Percentiles rank a stretch among this genome's conserved stretches.
Conservation (phyloP, 2,888 invertebrate genomes). For the Anthrax anthrax region DNA sequence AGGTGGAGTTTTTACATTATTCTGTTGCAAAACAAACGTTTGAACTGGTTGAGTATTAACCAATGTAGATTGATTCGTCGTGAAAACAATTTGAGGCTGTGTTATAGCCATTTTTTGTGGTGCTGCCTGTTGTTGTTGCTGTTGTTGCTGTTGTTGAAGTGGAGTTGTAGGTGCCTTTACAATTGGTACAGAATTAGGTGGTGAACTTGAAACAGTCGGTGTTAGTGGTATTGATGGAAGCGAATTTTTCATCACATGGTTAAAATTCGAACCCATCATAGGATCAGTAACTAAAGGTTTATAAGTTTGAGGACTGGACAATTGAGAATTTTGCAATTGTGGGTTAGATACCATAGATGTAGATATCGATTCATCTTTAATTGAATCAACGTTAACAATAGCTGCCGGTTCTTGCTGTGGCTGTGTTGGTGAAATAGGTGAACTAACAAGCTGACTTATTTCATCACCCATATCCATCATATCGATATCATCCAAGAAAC, state of each 20-base stretch:
- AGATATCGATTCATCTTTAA: constrained; percentile 4
- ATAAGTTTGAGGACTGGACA: constrained; percentile 2
- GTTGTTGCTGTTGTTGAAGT: constrained; percentile 1
- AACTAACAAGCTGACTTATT: constrained; percentile 15
- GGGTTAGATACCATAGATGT: background rate
- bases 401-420: background rate
- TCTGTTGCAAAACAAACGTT: constrained; percentile 21
- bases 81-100: constrained; percentile 12
- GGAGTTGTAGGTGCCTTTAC: background rate
- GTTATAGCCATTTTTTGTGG: constrained; percentile 1
- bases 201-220: background rate
- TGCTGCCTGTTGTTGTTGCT: background rate
- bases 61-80: constrained; percentile 8
- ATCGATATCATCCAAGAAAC: constrained; percentile 27
- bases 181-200: background rate
- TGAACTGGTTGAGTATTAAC: constrained; percentile 7
- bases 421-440: constrained; percentile 10
- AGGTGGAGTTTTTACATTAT: constrained; percentile 12
- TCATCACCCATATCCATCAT: constrained; percentile 21
- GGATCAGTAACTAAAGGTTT: constrained; percentile 18
- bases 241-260: background rate
- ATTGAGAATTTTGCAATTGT: constrained; percentile 4
- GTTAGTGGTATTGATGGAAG: too few species aligned
- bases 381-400: background rate
- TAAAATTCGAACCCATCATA: constrained; percentile 18